Evolutionary conservation across 1,140 invertebrate species (phyloP), one percentile per base, ranked within the genome.

Genomic region (Thaumetopoea pityocampa): DNA sequence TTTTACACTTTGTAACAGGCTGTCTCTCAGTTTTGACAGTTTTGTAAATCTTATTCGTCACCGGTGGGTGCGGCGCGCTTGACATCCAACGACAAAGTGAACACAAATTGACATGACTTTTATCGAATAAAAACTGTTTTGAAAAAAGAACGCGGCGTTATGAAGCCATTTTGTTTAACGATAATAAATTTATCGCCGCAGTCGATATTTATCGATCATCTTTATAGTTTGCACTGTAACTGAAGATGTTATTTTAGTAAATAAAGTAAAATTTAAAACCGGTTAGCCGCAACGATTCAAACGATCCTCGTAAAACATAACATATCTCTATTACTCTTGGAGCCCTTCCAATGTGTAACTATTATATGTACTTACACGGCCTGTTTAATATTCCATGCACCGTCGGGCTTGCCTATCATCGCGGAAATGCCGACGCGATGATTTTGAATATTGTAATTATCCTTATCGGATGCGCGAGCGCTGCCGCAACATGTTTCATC

Each of bases 191-290:
- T 12, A 55, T 35, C 51, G 51, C 48, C 58, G 48, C 52, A 62
- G 54, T 54, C 48, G 43, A 66, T 68, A 67, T 76, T 76, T 76
- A 70, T 68, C 37, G 51, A n/a, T 29, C 45, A 33, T 51, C 58
- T 64, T 68, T 54, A 70, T 62, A 56, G 62, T 63, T 56, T 44
- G 35, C 49, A 51, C 49, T 51, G 61, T 63, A 54, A 60, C 51
- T 44, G 51, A 64, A 60, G 47, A 52, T 73, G 66, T 73, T 73
- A 63, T 69, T 63, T 67, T 40, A 70, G 55, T 67, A 74, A 71
- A 77, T 69, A 73, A 55, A 63, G 58, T 59, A 49, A 60, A 60
- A 62, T 62, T 47, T 22, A 37, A 36, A 53, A 43, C 18, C 30
- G 22, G 29, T 27, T 40, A 44, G 28, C 22, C 20, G 40, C 29